Base-by-base conservation (phyloP, 2,888 invertebrate genomes). In the Drosophila subquinaria region DNA sequence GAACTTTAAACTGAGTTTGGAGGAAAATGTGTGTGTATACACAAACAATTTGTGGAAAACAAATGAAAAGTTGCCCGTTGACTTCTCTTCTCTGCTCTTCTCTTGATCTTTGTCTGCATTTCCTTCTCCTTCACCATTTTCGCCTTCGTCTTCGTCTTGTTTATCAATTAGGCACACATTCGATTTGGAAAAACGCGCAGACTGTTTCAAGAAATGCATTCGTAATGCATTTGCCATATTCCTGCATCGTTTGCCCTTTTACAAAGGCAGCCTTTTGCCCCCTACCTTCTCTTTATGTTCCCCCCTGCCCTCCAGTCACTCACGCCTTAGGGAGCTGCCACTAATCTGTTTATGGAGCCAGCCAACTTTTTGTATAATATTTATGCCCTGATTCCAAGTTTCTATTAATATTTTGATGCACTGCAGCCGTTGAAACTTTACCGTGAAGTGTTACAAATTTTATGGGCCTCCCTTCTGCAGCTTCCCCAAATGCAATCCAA, bases 81-180 rank as follows among this genome's bases (percentile, higher is more conserved):
- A 17, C 13, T 36, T 36, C 43, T 56, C 23, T 33, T 10, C 30
- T 36, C 23, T 48, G 1, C 51, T 30, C 23, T 48, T 3, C 51
- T 30, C 11, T 20, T 40, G 11, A 6, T 50, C 35, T 50, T 35
- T 33, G 17, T 35, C 36, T 45, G 27, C 27, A 17, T 17, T 17
- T 17, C 17, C 17, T 10, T 15, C 30, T 30, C 9, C 20, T 10
- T 15, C 10, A 13, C 9, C 17, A 43, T 51, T 13, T 33, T 38
- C 36, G 38, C 33, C 36, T 47, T 56, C 13, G 51, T 47, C 56
- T 61, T 60, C 36, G 69, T 59, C 69, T 84, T 76, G 84, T 81
- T 88, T 88, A 88, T 81, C 85, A 88, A 84, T 88, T 85, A 88
- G 88, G 69, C 82, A 81, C 73, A 67, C 71, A 78, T 71, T 82